Evolutionary conservation across 2,797 vertebrate species (phyloP), one percentile per base, ranked within the genome.

Genomic region (Discoglossus pictus): DNA sequence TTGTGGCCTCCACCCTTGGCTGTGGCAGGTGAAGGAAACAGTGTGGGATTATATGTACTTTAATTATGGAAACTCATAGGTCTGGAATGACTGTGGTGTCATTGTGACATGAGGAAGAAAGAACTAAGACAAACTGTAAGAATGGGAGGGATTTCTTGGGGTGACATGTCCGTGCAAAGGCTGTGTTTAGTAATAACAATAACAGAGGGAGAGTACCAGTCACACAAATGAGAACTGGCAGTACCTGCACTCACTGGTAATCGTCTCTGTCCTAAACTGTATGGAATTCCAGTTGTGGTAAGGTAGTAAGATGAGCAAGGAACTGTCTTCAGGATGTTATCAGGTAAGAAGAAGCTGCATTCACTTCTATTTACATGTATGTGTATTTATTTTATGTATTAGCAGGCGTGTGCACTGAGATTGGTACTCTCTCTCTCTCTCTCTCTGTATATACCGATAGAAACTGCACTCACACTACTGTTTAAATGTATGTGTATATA

Each of bases 81-180:
- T 55, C 17, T 54, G 60, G 50, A 56, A 70, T 70, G 42, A 42
- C 17, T 6, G 47, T 3, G 34, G 51, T 55, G 34, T 62, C 58
- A 47, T 47, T 34, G 1, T 39, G 21, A 21, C 23, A 40, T 18
- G 27, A 50, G 63, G 52, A 58, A 18, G 43, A 43, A 35, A 21
- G 43, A 34, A 39, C 53, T 15, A 36, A 36, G 35, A 7, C 6
- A 38, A 61, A 46, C 2, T 54, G 12, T 2, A 55, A 13, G 25
- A 12, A 61, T 52, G 56, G 56, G 65, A 68, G 56, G 65, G 47
- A 68, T 36, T 9, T n/a, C n/a, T 35, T n/a, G 38, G 4, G 31
- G 48, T 50, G 10, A 59, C n/a, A 35, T 18, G 13, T 25, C 21
- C 2, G 6, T 48, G 43, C 36, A 13, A 6, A 9, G 3, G 23